Percentiles rank a stretch among this genome's conserved stretches.
phyloP scores from a whole-genome alignment of 1,140 invertebrate species.

The Drosophila trapezifrons region DNA sequence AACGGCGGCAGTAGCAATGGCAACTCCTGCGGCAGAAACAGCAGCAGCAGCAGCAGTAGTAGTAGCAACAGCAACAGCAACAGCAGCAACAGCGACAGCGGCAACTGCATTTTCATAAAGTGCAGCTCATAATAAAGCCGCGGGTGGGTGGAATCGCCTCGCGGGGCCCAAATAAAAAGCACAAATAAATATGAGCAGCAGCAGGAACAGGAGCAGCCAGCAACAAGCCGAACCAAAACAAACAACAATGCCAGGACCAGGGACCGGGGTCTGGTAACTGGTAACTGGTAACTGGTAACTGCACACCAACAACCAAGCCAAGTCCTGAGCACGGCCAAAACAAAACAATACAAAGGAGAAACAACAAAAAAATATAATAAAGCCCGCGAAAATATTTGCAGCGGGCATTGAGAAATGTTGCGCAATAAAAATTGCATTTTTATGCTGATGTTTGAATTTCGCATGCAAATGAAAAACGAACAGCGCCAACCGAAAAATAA shows the following conservation, averaged over 20 bases:
- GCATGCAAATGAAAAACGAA: conserved; percentile 81
- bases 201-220: conserved; percentile 31
- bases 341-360: conserved; percentile 31
- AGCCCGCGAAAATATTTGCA: conserved; percentile 82
- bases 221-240: conserved; percentile 69
- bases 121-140: conserved; percentile 76
- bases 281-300: conserved; percentile 20
- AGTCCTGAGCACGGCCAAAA: conserved; percentile 46
- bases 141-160: conserved; percentile 25
- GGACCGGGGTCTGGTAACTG: neutral
- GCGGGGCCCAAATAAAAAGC: conserved; percentile 56
- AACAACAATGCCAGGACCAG: conserved; percentile 44
- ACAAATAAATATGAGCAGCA: conserved; percentile 72
- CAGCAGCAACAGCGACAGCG: conserved; percentile 17
- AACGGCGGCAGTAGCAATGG: conserved; percentile 39
- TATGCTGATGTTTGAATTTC: conserved; percentile 83
- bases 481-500: conserved; percentile 51
- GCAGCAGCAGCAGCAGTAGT: neutral
- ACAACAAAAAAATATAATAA: conserved; percentile 74
- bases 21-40: conserved; percentile 6
- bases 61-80: conserved; percentile 12
- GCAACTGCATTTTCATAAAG: conserved; percentile 81
- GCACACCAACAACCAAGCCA: conserved; percentile 25
- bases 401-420: conserved; percentile 81
- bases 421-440: conserved; percentile 83